Base-by-base conservation (phyloP, 2,888 invertebrate species). In the Lochmaea crataegi region DNA sequence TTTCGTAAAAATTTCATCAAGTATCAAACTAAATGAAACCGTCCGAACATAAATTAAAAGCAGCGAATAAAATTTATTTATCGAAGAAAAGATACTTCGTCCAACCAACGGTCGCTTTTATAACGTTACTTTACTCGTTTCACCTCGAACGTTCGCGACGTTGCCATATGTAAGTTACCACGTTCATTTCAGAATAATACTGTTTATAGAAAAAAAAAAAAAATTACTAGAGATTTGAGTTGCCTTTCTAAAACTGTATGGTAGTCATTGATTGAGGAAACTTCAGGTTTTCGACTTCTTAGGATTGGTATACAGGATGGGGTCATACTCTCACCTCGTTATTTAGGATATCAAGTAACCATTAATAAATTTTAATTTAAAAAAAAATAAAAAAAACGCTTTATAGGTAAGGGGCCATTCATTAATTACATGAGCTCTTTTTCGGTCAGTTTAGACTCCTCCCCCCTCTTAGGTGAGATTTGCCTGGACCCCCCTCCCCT, bases 61-160 rank as follows among this genome's bases (percentile, higher is more conserved):
- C 68, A 63, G 11, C 3, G n/a, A 72, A 72, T 69, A 66, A 74
- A 72, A 68, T 72, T 72, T 70, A 71, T 71, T 72, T 71, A 68
- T 71, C 68, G 53, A 45, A 74, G 74, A 65, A 73, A 58, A 68
- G 68, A 56, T 60, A 65, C 71, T 56, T 65, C 68, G 66, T 16
- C 66, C 71, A 63, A 41, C 61, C 22, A 70, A 70, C 67, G 75
- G 60, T 66, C 68, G 64, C 45, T 16, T 18, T 67, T 74, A 70
- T 74, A 78, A 80, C 80, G 80, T 78, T 80, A 80, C 78, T 80
- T 79, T 76, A 76, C 77, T 76, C 78, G 78, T 74, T 79, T 78
- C 80, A 79, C 80, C 80, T 77, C 76, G 72, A 77, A 73, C 58
- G 26, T 9, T 48, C 18, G 67, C 67, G 45, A 22, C 26, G 67